A percentile compares a stretch with the other conserved stretches of the same genome.
These are phyloP conservation scores for Erpetoichthys calabaricus DNA, from an alignment of 2,797 vertebrate genomes.

Conservation along the genomic window DNA sequence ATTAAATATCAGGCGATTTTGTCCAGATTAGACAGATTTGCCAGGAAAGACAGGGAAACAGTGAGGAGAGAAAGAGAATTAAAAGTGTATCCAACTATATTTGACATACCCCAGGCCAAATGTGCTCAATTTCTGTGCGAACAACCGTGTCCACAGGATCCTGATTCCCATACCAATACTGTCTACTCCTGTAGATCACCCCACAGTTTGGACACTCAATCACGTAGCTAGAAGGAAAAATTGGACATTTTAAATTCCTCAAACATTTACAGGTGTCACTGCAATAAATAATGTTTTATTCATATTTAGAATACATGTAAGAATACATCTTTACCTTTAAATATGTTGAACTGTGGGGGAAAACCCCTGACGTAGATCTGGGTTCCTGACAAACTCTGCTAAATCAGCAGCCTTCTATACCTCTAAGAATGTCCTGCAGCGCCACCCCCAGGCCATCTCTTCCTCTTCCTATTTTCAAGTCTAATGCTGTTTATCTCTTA, in stretches of 20 bases:
- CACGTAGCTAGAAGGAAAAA: slow-evolving; percentile 61
- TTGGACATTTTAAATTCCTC: neutral
- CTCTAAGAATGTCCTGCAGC: too few relatives aligned
- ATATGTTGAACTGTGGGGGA: too few relatives aligned
- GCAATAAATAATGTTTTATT: neutral
- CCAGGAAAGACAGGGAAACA: too few relatives aligned
- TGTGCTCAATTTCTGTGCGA: slow-evolving; percentile 91
- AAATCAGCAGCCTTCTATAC: too few relatives aligned
- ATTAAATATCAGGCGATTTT: neutral
- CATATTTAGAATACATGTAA: too few relatives aligned
- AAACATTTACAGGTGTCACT: neutral
- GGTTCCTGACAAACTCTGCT: too few relatives aligned
- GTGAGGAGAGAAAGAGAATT: too few relatives aligned
- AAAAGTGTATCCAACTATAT: neutral
- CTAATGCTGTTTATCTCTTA: too few relatives aligned
- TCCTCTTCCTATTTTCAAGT: too few relatives aligned
- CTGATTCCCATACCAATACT: slow-evolving; percentile 97
- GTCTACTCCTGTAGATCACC: slow-evolving; percentile 90
- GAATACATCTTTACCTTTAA: too few relatives aligned
- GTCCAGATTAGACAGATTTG: neutral
- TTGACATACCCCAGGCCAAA: slow-evolving; percentile 85
- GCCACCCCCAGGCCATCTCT: too few relatives aligned
- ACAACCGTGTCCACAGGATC: slow-evolving; percentile 96
- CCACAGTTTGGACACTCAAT: slow-evolving; percentile 92
- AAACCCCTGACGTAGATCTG: too few relatives aligned